phyloP scores from a whole-genome alignment of 1,140 invertebrate genomes.

The Bursaphelenchus mucronatus region DNA sequence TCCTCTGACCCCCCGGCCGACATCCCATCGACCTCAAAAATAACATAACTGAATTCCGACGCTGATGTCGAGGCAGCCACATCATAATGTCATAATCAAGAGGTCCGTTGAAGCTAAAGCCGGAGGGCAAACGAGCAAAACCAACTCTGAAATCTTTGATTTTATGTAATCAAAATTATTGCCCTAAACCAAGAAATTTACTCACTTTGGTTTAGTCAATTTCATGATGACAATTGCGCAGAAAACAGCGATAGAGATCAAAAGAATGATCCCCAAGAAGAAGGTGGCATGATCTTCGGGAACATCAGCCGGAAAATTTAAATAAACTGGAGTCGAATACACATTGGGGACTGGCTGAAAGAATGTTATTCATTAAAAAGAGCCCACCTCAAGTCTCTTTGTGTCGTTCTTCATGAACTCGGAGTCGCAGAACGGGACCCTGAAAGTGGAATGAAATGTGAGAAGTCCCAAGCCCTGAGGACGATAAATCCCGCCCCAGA shows the following conservation, averaged over 20 bases:
- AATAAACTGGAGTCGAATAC: constrained; percentile 17
- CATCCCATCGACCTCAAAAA: constrained; percentile 14
- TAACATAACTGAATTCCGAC: constrained; percentile 1
- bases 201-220: constrained; percentile 21
- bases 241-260: constrained; percentile 10
- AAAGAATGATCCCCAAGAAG: constrained; percentile 7
- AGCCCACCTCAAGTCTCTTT: background rate
- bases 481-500: too few relatives aligned
- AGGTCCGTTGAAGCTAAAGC: constrained; percentile 3
- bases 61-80: constrained; percentile 13
- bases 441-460: constrained; percentile 13
- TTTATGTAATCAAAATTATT: background rate
- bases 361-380: background rate
- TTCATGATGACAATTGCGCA: constrained; percentile 5
- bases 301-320: constrained; percentile 4
- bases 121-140: constrained; percentile 8
- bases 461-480: background rate
- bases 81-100: constrained; percentile 15
- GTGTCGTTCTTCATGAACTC: constrained; percentile 2
- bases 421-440: constrained; percentile 18
- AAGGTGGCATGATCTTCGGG: constrained; percentile 18
- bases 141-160: constrained; percentile 14
- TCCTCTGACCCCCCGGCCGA: background rate
- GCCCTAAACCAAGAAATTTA: background rate
- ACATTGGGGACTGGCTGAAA: constrained; percentile 6